Percentiles rank a stretch among this genome's conserved stretches.
phyloP scores from a whole-genome alignment of 2,113 vertebrate genomes.

The Ctenomys sociabilis region DNA sequence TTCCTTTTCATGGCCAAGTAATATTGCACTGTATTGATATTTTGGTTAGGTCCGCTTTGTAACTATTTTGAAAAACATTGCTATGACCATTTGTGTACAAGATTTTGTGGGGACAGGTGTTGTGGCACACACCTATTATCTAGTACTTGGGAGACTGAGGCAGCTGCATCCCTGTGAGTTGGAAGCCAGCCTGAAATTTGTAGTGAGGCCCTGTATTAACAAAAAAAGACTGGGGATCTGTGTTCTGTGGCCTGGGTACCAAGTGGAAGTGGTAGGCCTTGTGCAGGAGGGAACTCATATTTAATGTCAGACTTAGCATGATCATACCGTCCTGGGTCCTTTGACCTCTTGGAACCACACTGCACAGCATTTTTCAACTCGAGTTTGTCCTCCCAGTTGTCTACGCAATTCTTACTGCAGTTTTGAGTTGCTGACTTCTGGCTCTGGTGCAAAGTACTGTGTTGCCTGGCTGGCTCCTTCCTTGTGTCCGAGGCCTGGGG shows the following conservation, averaged over 20 bases:
- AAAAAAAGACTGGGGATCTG: background rate
- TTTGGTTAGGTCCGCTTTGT: background rate
- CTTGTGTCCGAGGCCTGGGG: background rate
- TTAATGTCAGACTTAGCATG: background rate
- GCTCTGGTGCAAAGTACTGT: background rate
- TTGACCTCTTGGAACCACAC: background rate
- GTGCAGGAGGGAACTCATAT: background rate
- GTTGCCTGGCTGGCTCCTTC: background rate
- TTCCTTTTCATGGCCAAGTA: background rate
- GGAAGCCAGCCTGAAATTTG: background rate
- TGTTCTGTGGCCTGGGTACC: background rate
- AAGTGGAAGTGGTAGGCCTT: background rate
- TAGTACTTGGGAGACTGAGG: background rate
- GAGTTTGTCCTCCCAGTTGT: too few species aligned
- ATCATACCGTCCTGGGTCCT: background rate
- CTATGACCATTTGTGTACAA: background rate
- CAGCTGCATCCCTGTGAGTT: background rate
- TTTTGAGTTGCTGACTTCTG: background rate
- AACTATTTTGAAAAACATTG: background rate
- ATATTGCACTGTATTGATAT: rapidly evolving
- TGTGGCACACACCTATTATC: background rate
- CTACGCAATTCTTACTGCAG: background rate
- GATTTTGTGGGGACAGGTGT: background rate
- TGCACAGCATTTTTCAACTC: background rate
- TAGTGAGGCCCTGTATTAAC: background rate